Evolutionary conservation across 2,113 vertebrate genomes (phyloP).

Genomic region (Phrynosoma platyrhinos): DNA sequence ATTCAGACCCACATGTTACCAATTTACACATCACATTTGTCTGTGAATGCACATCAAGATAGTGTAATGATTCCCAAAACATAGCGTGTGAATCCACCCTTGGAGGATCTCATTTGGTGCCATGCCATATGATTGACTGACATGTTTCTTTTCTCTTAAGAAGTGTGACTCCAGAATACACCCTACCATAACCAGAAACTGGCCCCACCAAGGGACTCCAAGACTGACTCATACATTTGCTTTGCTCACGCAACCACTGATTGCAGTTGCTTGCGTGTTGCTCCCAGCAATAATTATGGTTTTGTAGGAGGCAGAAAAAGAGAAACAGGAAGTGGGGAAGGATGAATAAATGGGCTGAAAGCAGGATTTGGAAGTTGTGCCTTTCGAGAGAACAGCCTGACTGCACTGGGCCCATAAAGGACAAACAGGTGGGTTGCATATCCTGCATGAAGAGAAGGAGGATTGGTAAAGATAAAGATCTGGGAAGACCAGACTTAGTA

Average conservation of each 20-base stretch:
- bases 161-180: conserved; percentile 11
- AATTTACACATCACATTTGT: conserved; percentile 11
- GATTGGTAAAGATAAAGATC: background rate
- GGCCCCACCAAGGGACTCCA: conserved; percentile 11
- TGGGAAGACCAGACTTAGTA: background rate
- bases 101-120: background rate
- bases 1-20: conserved; percentile 24
- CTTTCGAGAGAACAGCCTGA: conserved; percentile 2
- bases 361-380: conserved; percentile 11
- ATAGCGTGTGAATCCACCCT: background rate
- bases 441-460: background rate
- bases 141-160: background rate
- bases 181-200: conserved; percentile 15
- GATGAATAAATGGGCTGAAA: conserved; percentile 16
- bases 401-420: background rate
- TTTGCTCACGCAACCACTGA: conserved; percentile 28
- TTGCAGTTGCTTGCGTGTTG: conserved; percentile 40
- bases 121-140: background rate
- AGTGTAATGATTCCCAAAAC: background rate
- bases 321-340: conserved; percentile 50
- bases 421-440: background rate
- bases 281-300: conserved; percentile 61
- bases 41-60: background rate
- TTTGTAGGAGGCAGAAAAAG: conserved; percentile 60
- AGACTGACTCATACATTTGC: conserved; percentile 57